phyloP scores from a whole-genome alignment of 2,797 vertebrate species.

The Pterois miles region DNA sequence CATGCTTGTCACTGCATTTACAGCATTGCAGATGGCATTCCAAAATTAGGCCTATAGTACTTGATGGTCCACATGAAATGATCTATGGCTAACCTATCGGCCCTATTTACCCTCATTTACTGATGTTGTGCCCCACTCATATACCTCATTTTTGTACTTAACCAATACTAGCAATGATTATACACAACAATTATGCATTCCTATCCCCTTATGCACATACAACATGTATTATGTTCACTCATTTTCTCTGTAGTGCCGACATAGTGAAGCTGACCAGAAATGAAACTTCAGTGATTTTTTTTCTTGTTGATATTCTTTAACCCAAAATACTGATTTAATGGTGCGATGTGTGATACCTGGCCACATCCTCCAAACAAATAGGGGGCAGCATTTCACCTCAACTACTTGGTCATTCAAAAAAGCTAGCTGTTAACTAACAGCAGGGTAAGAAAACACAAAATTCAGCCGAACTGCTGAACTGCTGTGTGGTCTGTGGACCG shows the following conservation, averaged over 20 bases:
- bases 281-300: not conserved
- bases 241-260: not conserved
- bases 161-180: conserved; percentile 19
- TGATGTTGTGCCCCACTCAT: conserved; percentile 27
- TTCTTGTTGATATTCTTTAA: too few relatives aligned
- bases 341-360: too few relatives aligned
- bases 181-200: conserved; percentile 16
- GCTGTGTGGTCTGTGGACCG: too few relatives aligned
- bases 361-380: too few relatives aligned
- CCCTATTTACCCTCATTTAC: conserved; percentile 48
- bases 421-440: too few relatives aligned
- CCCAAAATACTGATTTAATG: too few relatives aligned
- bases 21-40: conserved; percentile 29
- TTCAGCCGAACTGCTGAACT: too few relatives aligned
- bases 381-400: too few relatives aligned
- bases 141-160: conserved; percentile 14
- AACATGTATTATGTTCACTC: not conserved
- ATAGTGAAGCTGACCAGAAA: not conserved
- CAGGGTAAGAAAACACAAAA: too few relatives aligned
- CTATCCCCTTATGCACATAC: not conserved
- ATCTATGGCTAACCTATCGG: conserved; percentile 41
- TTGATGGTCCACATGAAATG: conserved; percentile 71
- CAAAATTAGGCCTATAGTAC: conserved; percentile 46
- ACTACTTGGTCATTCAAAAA: too few relatives aligned
- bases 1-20: conserved; percentile 17